A percentile compares a stretch with the other conserved stretches of the same genome.
phyloP scores from a whole-genome alignment of 2,888 invertebrate genomes.

The Nebria salina region DNA sequence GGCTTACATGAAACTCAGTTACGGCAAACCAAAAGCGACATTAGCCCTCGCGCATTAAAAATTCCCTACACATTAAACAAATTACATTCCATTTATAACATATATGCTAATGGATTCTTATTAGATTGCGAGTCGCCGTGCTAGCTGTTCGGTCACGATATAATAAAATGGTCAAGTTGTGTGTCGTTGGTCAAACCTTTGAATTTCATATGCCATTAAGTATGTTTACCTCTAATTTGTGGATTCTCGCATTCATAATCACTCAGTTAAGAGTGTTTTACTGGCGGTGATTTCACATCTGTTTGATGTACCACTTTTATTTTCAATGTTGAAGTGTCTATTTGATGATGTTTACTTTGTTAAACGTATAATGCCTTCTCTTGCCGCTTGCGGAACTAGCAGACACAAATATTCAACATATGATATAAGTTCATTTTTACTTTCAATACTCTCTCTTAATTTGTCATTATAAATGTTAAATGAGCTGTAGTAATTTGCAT shows the following conservation, averaged over 20 bases:
- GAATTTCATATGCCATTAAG: constrained; percentile 18
- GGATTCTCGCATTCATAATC: neutral
- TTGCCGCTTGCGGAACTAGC: too few relatives aligned
- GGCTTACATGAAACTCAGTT: neutral
- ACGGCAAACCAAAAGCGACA: constrained; percentile 9
- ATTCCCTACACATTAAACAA: constrained; percentile 15
- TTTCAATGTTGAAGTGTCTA: too few relatives aligned
- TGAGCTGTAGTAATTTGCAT: too few relatives aligned
- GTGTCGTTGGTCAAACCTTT: neutral
- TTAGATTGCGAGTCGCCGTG: constrained; percentile 22
- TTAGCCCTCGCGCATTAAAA: constrained; percentile 6
- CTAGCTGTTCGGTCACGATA: constrained; percentile 13
- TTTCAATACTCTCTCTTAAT: too few relatives aligned
- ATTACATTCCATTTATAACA: constrained; percentile 25
- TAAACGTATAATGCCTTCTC: too few relatives aligned
- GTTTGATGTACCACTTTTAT: neutral
- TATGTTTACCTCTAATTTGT: constrained; percentile 17
- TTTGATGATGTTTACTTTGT: too few relatives aligned
- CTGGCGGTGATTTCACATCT: neutral
- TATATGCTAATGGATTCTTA: constrained; percentile 31
- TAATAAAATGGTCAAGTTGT: constrained; percentile 5
- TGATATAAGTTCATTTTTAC: too few relatives aligned
- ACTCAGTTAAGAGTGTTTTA: neutral
- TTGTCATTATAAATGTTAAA: too few relatives aligned
- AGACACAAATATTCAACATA: too few relatives aligned